Percentiles rank a stretch among this genome's conserved stretches.
phyloP scores from a whole-genome alignment of 2,888 invertebrate genomes.

The Drosophila recens region DNA sequence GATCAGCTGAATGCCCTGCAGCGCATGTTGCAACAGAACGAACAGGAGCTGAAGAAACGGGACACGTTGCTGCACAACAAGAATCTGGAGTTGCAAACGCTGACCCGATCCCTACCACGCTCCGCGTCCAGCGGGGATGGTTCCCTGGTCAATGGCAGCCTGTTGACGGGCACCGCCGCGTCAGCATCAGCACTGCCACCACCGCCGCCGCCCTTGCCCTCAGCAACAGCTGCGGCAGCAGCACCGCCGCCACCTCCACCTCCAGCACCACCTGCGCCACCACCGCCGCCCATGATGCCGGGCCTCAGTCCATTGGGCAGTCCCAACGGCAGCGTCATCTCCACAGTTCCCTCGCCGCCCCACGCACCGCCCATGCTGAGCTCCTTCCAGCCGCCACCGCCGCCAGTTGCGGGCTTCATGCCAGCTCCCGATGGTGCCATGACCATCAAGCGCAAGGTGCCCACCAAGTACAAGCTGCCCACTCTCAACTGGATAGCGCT shows the following conservation, averaged over 20 bases:
- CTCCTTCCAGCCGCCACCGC: slow-evolving; percentile 88
- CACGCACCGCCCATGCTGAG: slow-evolving; percentile 82
- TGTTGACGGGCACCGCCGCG: slow-evolving; percentile 42
- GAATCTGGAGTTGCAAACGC: slow-evolving; percentile 95
- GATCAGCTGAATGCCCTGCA: slow-evolving; percentile 93
- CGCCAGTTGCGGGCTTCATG: slow-evolving; percentile 93
- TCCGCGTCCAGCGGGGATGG: slow-evolving; percentile 84
- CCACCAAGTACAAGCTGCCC: slow-evolving; percentile 98
- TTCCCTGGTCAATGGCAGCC: slow-evolving; percentile 72
- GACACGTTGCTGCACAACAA: slow-evolving; percentile 96
- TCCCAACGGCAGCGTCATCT: slow-evolving; percentile 85
- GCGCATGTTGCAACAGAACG: slow-evolving; percentile 92
- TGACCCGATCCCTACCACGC: slow-evolving; percentile 91
- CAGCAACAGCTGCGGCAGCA: slow-evolving; percentile 81
- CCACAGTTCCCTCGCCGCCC: slow-evolving; percentile 69
- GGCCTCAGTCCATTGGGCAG: slow-evolving; percentile 64
- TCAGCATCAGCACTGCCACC: slow-evolving; percentile 85
- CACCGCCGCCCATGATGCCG: slow-evolving; percentile 87
- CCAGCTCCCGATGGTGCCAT: slow-evolving; percentile 93
- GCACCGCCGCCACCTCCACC: slow-evolving; percentile 86
- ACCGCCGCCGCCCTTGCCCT: slow-evolving; percentile 81
- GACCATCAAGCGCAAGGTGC: slow-evolving; percentile 98
- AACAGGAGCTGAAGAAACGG: slow-evolving; percentile 95
- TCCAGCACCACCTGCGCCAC: slow-evolving; percentile 87
- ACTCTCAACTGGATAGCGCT: slow-evolving; percentile 99